These are phyloP conservation scores for Lampropteryx suffumata DNA, from an alignment of 2,888 invertebrate genomes.

Conservation along the genomic window DNA sequence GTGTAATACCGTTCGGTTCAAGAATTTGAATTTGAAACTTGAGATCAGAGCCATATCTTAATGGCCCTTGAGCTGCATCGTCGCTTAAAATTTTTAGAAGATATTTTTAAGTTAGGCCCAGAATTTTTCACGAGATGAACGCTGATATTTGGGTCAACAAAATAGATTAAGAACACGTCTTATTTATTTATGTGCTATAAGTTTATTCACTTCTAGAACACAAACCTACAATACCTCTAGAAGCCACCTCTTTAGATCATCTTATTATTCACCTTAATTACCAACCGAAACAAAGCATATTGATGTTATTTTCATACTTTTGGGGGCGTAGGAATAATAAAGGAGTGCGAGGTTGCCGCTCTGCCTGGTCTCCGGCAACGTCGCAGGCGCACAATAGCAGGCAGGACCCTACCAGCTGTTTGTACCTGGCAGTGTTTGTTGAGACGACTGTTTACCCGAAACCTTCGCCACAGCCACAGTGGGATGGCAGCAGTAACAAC, in stretches of 20 bases:
- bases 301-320: conserved; percentile 16
- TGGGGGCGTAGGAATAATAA: conserved; percentile 38
- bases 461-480: conserved; percentile 37
- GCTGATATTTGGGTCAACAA: no score
- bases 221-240: no score
- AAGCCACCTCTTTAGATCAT: no score
- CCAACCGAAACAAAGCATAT: conserved; percentile 11
- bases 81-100: background rate
- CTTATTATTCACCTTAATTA: no score
- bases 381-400: conserved; percentile 57
- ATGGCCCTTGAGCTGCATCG: background rate
- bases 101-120: no score
- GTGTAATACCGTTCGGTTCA: background rate
- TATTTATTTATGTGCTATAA: no score
- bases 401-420: conserved; percentile 60
- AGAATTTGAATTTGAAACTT: background rate
- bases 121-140: no score
- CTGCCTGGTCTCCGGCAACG: conserved; percentile 40
- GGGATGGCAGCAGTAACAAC: conserved; percentile 19
- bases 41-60: no score
- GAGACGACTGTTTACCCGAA: conserved; percentile 44
- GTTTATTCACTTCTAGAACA: no score
- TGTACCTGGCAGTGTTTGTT: conserved; percentile 66
- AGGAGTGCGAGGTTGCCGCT: conserved; percentile 66
- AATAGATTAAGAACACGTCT: no score